These are phyloP conservation scores for Drosophila quadrilineata DNA, from an alignment of 1,140 invertebrate species.

Conservation along the genomic window DNA sequence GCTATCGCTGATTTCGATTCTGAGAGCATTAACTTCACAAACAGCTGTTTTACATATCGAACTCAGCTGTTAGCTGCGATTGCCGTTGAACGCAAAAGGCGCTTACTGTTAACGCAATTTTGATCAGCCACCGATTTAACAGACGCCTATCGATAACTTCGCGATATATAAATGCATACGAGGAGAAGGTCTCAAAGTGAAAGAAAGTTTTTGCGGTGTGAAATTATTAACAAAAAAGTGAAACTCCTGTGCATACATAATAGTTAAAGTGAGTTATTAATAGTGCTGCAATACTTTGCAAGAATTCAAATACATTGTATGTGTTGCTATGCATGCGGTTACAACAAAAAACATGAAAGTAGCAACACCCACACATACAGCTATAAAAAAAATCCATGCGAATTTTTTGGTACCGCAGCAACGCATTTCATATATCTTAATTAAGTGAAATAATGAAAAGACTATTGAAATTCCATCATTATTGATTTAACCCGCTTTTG, in stretches of 20 bases:
- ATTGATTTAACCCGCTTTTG: constrained; percentile 78
- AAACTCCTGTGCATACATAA: constrained; percentile 29
- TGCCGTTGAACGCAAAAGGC: not conserved
- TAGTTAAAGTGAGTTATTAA: constrained; percentile 32
- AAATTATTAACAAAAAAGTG: constrained; percentile 39
- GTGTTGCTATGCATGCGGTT: not conserved
- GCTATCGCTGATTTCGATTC: constrained; percentile 41
- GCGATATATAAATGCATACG: constrained; percentile 32
- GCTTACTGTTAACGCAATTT: not conserved
- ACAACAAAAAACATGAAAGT: constrained; percentile 33
- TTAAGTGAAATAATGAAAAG: constrained; percentile 12
- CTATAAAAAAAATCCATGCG: constrained; percentile 25
- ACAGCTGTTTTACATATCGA: constrained; percentile 24
- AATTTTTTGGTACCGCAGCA: constrained; percentile 29
- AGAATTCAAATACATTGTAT: not conserved
- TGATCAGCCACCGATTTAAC: not conserved
- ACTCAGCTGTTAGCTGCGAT: too few relatives aligned
- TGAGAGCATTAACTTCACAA: constrained; percentile 41
- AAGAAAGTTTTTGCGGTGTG: constrained; percentile 42
- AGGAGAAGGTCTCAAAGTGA: constrained; percentile 16
- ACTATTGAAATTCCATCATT: constrained; percentile 53
- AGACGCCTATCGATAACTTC: constrained; percentile 24
- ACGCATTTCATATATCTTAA: too few relatives aligned
- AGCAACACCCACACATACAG: constrained; percentile 1
- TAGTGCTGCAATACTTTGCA: not conserved